Conservation (phyloP, 2,797 vertebrate species). For the Lepidocolaptes lacrymiger region DNA sequence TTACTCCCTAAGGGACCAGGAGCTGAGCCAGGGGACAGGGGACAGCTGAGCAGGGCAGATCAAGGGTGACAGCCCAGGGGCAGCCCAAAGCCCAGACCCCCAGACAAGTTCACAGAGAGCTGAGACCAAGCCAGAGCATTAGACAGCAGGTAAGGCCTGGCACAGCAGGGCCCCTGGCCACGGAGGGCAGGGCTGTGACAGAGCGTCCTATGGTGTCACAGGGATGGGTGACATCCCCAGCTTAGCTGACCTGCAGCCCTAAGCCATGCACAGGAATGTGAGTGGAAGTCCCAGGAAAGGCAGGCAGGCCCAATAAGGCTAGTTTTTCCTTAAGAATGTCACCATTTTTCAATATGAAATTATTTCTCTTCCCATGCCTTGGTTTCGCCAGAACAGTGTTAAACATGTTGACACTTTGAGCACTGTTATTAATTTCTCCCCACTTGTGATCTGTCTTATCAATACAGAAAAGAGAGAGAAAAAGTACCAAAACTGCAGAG, state of each 20-base stretch:
- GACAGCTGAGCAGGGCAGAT: not conserved
- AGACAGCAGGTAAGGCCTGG: not conserved
- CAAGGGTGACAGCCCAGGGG: not conserved
- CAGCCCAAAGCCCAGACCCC: not conserved
- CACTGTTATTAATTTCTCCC: not conserved
- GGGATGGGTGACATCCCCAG: not conserved
- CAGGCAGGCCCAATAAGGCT: not conserved
- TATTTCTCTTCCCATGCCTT: not conserved
- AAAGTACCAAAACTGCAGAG: not conserved
- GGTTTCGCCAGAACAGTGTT: not conserved
- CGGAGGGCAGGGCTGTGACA: accelerated
- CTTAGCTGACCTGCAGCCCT: not conserved
- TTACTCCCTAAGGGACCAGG: not conserved
- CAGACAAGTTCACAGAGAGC: not conserved
- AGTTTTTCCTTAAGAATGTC: not conserved
- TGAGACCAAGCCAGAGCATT: not conserved
- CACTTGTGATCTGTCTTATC: not conserved
- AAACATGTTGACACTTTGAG: not conserved
- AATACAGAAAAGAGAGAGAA: not conserved
- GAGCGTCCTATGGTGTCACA: accelerated
- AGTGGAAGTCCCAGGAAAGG: not conserved
- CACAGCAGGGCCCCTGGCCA: not conserved
- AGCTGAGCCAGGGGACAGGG: not conserved
- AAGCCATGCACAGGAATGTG: not conserved
- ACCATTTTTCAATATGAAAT: not conserved